Evolutionary conservation across 2,113 vertebrate genomes (phyloP).

Genomic region (Lepus europaeus): DNA sequence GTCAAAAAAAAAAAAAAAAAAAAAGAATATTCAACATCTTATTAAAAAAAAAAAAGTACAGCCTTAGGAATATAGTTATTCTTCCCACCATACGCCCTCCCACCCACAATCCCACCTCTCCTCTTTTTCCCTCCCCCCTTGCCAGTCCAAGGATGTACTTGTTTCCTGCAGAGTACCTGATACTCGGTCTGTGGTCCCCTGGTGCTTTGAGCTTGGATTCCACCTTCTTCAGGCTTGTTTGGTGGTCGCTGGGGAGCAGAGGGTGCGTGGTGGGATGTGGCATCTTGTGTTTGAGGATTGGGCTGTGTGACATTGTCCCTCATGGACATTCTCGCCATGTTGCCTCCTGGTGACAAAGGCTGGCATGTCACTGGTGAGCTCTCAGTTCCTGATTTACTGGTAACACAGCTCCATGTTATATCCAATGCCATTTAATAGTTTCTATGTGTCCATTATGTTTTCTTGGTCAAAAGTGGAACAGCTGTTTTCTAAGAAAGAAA

Average conservation of each 20-base stretch:
- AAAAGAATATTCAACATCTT: too few species aligned
- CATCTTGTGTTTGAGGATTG: constrained; percentile 21
- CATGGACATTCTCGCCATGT: not conserved
- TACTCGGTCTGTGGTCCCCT: not conserved
- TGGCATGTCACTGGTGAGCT: constrained; percentile 44
- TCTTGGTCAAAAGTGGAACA: not conserved
- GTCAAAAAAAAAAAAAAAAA: too few species aligned
- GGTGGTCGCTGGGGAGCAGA: not conserved
- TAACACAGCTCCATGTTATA: constrained; percentile 56
- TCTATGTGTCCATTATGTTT: constrained; percentile 63
- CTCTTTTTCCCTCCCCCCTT: too few species aligned
- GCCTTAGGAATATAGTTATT: too few species aligned
- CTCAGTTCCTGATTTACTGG: constrained; percentile 67
- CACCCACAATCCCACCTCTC: too few species aligned
- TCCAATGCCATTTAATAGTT: constrained; percentile 62
- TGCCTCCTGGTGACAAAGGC: constrained; percentile 52
- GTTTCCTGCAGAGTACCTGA: not conserved
- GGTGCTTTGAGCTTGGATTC: not conserved
- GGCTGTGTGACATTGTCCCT: not conserved
- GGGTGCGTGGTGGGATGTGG: not conserved
- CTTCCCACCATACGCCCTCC: too few species aligned
- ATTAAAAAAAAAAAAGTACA: too few species aligned
- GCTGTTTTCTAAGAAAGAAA: constrained; percentile 28
- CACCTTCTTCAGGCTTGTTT: not conserved
- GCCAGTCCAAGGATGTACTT: not conserved